Evolutionary conservation across 1,140 invertebrate genomes (phyloP).

Genomic region (Ceratina japonica): DNA sequence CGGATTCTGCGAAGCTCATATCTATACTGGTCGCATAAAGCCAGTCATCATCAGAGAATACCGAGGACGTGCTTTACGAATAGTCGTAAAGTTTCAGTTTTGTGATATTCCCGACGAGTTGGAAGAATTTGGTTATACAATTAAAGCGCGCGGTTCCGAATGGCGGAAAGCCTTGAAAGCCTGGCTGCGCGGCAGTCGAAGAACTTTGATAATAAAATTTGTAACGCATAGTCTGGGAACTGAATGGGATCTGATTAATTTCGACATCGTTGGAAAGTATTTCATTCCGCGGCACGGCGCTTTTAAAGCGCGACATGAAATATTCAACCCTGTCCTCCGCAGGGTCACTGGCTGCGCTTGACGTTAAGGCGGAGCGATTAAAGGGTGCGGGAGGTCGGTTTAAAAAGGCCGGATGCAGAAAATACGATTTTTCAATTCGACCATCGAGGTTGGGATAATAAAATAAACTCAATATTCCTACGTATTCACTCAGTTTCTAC

Average conservation of each 20-base stretch:
- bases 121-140: neutral
- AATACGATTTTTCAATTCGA: slow-evolving; percentile 45
- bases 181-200: too few relatives aligned
- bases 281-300: slow-evolving; percentile 48
- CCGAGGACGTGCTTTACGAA: neutral
- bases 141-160: too few relatives aligned
- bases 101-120: neutral
- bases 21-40: neutral
- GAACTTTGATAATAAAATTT: neutral
- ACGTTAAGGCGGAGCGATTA: slow-evolving; percentile 59
- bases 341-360: slow-evolving; percentile 54
- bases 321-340: slow-evolving; percentile 61
- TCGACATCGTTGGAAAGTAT: slow-evolving; percentile 40
- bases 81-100: neutral
- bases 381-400: slow-evolving; percentile 45
- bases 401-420: slow-evolving; percentile 26
- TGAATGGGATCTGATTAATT: neutral
- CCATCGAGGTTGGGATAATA: neutral
- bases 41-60: neutral
- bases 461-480: too few relatives aligned
- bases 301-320: slow-evolving; percentile 60
- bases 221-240: too few relatives aligned
- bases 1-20: slow-evolving; percentile 13
- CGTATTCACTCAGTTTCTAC: too few relatives aligned
- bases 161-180: too few relatives aligned